Conservation (phyloP, 2,888 invertebrate genomes). For the Drosophila falleni region DNA sequence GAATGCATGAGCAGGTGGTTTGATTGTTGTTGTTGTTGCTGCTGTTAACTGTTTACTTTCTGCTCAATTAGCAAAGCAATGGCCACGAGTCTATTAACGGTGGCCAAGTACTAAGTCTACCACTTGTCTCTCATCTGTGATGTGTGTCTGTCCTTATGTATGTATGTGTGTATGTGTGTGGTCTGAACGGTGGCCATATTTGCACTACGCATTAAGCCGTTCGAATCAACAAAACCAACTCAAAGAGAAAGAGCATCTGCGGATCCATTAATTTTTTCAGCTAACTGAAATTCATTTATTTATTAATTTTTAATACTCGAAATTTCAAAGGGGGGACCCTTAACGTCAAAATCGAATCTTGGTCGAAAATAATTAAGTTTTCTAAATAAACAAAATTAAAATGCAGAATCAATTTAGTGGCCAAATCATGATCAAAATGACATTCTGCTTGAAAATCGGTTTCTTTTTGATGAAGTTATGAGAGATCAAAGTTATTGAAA, state of each 20-base stretch:
- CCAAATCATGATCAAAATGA: no score
- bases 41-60: conserved; percentile 61
- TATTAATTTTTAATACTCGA: no score
- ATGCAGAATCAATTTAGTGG: no score
- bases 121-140: conserved; percentile 32
- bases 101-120: conserved; percentile 49
- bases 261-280: not conserved
- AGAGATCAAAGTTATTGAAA: no score
- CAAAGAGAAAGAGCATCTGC: conserved; percentile 15
- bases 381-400: no score
- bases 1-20: conserved; percentile 25
- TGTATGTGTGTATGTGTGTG: conserved; percentile 59
- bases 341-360: no score
- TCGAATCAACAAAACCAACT: conserved; percentile 51
- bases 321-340: no score
- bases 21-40: conserved; percentile 3
- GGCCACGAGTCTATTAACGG: conserved; percentile 63
- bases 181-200: conserved; percentile 66
- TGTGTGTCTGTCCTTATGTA: conserved; percentile 16
- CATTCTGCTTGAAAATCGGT: no score
- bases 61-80: conserved; percentile 71
- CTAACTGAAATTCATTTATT: not conserved
- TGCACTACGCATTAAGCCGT: conserved; percentile 63
- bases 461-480: no score
- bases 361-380: no score